Conservation (phyloP, 2,888 invertebrate species). For the Stenodema calcarata region DNA sequence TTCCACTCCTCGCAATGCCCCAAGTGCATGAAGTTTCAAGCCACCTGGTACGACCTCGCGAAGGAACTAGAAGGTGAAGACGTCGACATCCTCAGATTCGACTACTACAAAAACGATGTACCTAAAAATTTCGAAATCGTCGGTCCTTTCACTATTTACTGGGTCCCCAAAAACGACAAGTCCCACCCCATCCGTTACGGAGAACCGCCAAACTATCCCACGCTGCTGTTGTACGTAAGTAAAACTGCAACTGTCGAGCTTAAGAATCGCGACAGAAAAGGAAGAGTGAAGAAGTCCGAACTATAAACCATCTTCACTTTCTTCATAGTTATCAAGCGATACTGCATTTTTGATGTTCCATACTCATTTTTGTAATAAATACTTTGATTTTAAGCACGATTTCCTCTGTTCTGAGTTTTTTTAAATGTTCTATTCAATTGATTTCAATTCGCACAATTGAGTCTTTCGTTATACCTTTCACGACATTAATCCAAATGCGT, state of each 20-base stretch:
- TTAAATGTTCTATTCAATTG: too few relatives aligned
- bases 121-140: not conserved
- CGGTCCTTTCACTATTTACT: conserved; percentile 8
- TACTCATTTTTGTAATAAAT: too few relatives aligned
- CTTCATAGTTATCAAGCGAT: too few relatives aligned
- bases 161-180: conserved; percentile 21
- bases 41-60: not conserved
- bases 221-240: not conserved
- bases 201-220: not conserved
- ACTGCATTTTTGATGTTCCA: too few relatives aligned
- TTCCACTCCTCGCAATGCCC: not conserved
- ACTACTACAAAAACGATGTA: conserved; percentile 13
- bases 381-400: too few relatives aligned
- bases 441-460: too few relatives aligned
- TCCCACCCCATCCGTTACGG: not conserved
- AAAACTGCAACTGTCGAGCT: conserved; percentile 13
- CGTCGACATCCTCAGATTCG: conserved; percentile 32
- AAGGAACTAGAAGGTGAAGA: conserved; percentile 20
- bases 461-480: too few relatives aligned
- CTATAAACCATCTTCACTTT: too few relatives aligned
- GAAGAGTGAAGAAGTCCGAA: not conserved
- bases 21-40: not conserved
- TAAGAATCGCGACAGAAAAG: not conserved
- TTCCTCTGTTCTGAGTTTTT: too few relatives aligned
- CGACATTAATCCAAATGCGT: too few relatives aligned